Evolutionary conservation across 2,113 vertebrate genomes (phyloP), one percentile per base, ranked within the genome.

Genomic region (Cavia aperea): DNA sequence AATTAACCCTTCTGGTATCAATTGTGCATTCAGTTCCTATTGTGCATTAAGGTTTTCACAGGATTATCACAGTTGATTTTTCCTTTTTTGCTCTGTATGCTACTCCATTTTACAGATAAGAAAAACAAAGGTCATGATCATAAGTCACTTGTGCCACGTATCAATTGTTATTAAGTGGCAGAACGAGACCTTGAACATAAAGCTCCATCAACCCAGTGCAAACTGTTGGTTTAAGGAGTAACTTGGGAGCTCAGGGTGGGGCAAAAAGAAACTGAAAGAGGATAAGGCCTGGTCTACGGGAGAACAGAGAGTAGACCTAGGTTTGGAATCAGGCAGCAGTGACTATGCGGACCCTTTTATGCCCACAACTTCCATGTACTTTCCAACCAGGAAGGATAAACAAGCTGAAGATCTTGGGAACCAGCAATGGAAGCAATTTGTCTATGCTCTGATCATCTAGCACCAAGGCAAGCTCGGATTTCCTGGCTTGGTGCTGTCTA

Each of bases 1-100:
- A 93, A 91, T 96, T 93, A 94, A 94, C 79, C 77, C 77, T 95
- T 81, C 31, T 66, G 29, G 39, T 62, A 88, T 73, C 65, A 70
- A 43, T 7, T 46, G 29, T 81, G 5, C 43, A 65, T 93, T 85
- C 66, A 5, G 5, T 78, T 84, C 92, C 13, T 56, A 63, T 43
- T 46, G 33, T 54, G 29, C 24, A 85, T 68, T 29, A 73, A 5
- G 63, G 81, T 58, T 86, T 66, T 31, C 24, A 15, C 0, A 43
- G 14, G 31, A 54, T 81, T 84, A 72, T 72, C 54, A 84, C 2
- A 21, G 21, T 43, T 75, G 43, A 51, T 46, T 16, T 58, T 58
- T 19, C 51, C 39, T 79, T 85, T 93, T 85, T 72, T 49, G 33
- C 23, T 81, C 21, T 81, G 86, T 36, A 49, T 8, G 39, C 11